These are phyloP conservation scores for Chironomus tentans DNA, from an alignment of 2,888 invertebrate genomes.

Conservation along the genomic window DNA sequence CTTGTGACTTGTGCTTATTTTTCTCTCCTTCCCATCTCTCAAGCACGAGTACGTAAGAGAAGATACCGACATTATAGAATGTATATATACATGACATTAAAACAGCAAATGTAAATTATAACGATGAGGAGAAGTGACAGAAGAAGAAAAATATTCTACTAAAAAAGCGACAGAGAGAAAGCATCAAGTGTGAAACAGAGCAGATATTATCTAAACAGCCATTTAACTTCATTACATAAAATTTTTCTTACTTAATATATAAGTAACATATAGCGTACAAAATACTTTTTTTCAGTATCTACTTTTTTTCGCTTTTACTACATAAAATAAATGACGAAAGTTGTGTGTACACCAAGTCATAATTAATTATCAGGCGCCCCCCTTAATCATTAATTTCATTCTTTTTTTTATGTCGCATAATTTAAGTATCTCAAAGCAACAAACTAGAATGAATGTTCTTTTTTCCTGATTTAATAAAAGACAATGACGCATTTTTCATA, in stretches of 20 bases:
- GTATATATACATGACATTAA: not conserved
- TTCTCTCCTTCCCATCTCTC: not conserved
- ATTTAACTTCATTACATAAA: not conserved
- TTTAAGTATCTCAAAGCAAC: not conserved
- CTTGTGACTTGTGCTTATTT: not conserved
- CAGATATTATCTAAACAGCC: not conserved
- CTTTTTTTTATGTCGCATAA: not conserved
- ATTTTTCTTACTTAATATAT: not conserved
- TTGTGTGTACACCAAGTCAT: not conserved
- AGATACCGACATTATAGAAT: not conserved
- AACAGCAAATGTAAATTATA: not conserved
- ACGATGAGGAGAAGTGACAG: too few relatives aligned
- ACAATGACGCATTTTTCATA: too few relatives aligned
- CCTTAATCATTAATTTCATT: slow-evolving; percentile 1
- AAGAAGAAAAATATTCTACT: not conserved
- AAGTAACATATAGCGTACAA: not conserved
- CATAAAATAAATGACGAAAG: slow-evolving; percentile 1
- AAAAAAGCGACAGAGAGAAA: not conserved
- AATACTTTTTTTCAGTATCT: not conserved
- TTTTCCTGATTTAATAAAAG: too few relatives aligned
- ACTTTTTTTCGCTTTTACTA: too few relatives aligned
- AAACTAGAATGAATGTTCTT: too few relatives aligned
- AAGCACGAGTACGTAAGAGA: too few relatives aligned
- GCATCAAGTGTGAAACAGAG: not conserved
- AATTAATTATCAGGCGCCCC: slow-evolving; percentile 2